Evolutionary conservation across 2,797 vertebrate species (phyloP), one percentile per base, ranked within the genome.

Genomic region (Knipowitschia caucasica): DNA sequence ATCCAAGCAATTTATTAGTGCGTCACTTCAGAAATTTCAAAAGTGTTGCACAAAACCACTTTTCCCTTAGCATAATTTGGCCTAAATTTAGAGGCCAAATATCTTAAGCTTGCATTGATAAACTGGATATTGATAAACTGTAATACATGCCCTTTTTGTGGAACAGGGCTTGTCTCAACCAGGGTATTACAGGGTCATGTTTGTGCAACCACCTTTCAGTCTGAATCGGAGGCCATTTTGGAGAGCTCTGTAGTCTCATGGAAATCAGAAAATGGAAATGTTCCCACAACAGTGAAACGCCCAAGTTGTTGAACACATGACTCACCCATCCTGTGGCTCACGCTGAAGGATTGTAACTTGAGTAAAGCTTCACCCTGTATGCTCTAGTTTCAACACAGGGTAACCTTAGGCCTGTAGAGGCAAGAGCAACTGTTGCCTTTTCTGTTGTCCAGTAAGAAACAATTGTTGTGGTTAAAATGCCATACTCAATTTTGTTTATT

Each of bases 191-290:
- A 77, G 7, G 67, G 44, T 68, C 56, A 50, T 54, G 74, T 46
- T 62, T 53, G 67, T 11, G 2, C 71, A 73, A 62, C 77, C 56
- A 54, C 75, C 70, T 67, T 62, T 59, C 62, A 44, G 34, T 63
- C 73, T 73, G 72, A 86, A 71, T 73, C 73, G 77, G 81, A 86
- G 57, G 81, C 86, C 85, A 88, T 89, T 89, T 89, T 86, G 84
- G 81, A 82, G 83, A 82, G 80, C 75, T 78, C 73, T 84, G 63
- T 62, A 62, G 73, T 50, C 81, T 80, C 78, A 86, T 86, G 85
- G 80, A 88, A 86, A 86, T 86, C 69, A 86, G 81, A 86, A 85
- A 86, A 87, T 87, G 87, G 86, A 88, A 87, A 88, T 86, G 71
- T 84, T 84, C 83, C 78, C 85, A 84, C 79, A 84, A 81, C 81